Conservation (phyloP, 2,888 invertebrate species). For the Parascotia fuliginaria region DNA sequence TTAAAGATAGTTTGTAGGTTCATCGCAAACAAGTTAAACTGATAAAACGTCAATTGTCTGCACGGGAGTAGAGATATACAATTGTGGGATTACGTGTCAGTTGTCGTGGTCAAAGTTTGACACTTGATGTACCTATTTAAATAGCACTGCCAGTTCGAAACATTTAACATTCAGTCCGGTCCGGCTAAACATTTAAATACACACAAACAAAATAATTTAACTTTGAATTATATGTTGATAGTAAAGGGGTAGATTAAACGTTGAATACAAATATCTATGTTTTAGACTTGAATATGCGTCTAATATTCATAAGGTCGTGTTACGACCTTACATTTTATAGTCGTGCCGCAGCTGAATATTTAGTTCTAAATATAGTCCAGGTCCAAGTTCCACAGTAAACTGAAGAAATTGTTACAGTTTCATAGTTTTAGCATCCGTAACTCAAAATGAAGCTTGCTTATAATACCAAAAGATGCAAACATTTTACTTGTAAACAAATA, state of each 20-base stretch:
- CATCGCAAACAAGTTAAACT: slow-evolving; percentile 11
- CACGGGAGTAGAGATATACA: slow-evolving; percentile 7
- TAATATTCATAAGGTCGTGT: slow-evolving; percentile 13
- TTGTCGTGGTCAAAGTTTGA: slow-evolving; percentile 22
- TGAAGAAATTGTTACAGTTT: slow-evolving; percentile 36
- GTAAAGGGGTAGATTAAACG: slow-evolving; percentile 13
- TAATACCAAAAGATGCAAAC: slow-evolving; percentile 13
- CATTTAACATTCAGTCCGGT: slow-evolving; percentile 31
- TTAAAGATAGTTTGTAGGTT: too few relatives aligned
- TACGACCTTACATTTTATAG: too few relatives aligned
- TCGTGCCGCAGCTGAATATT: slow-evolving; percentile 15
- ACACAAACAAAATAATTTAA: slow-evolving; percentile 27
- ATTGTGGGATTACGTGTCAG: slow-evolving; percentile 6
- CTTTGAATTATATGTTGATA: slow-evolving; percentile 22
- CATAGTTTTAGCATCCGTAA: slow-evolving; percentile 27
- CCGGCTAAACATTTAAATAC: slow-evolving; percentile 16
- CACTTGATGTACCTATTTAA: slow-evolving; percentile 28
- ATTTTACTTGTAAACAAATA: too few relatives aligned
- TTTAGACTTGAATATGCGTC: neutral
- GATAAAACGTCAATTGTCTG: slow-evolving; percentile 13
- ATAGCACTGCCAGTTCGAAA: slow-evolving; percentile 28
- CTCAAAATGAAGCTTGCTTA: slow-evolving; percentile 19
- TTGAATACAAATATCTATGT: neutral
- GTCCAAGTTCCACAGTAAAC: slow-evolving; percentile 36
- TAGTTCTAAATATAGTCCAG: slow-evolving; percentile 10